These are phyloP conservation scores for Scalopus aquaticus DNA, from an alignment of 2,113 vertebrate genomes.

Conservation along the genomic window DNA sequence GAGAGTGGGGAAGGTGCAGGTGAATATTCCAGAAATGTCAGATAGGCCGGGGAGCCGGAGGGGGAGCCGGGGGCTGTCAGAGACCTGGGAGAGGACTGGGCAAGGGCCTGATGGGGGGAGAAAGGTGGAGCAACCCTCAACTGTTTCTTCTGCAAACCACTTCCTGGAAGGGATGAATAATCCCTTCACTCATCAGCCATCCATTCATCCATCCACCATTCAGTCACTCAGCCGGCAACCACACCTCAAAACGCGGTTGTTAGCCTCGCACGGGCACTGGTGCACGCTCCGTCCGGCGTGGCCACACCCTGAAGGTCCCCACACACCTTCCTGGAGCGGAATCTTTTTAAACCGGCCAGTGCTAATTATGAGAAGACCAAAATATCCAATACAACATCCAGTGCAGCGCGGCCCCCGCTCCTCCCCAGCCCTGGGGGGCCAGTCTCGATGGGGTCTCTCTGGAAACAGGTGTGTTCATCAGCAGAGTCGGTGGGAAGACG, in stretches of 20 bases:
- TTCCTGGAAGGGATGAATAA: background rate
- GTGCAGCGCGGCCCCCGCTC: too few species aligned
- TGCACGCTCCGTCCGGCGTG: background rate
- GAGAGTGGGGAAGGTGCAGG: background rate
- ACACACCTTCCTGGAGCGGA: background rate
- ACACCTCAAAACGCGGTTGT: background rate
- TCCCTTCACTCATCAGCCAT: background rate
- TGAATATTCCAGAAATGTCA: background rate
- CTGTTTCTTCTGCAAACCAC: background rate
- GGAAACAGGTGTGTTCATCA: background rate
- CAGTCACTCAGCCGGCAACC: background rate
- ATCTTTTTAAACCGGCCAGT: background rate
- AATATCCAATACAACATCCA: too few species aligned
- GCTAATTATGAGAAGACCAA: background rate
- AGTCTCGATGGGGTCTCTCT: background rate
- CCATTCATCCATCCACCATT: too few species aligned
- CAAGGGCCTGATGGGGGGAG: background rate
- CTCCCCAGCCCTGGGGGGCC: background rate
- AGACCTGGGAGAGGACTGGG: background rate
- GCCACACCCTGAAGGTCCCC: background rate
- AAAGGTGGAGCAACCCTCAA: background rate
- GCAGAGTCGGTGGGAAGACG: background rate
- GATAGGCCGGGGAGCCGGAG: background rate
- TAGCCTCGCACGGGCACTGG: accelerated
- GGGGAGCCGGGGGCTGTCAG: background rate